Base-by-base conservation (phyloP, 2,113 vertebrate species). In the Thalassarche chlororhynchos region DNA sequence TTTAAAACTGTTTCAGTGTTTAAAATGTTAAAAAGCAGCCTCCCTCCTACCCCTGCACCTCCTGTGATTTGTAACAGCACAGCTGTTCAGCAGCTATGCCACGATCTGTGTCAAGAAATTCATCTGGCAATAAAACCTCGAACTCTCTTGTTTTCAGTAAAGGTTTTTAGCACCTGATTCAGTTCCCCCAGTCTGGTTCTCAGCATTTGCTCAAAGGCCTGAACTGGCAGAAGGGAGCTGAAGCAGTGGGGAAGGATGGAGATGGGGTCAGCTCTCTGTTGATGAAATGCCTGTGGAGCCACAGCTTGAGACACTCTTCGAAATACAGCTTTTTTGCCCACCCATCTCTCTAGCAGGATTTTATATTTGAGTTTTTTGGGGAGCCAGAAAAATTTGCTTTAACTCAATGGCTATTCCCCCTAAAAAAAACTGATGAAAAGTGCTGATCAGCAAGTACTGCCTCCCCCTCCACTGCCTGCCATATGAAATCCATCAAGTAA, bases 211-310 rank as follows among this genome's bases (percentile, higher is more conserved):
- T 78, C 14, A 20, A 60, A 38, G 32, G 12, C 5, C 16, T 85
- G 24, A 64, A 23, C 5, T 13, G 18, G 8, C 5, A 11, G 16
- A 7, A 77, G 21, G 19, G 16, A 66, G 20, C 10, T 57, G 28
- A n/a, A 38, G 12, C 1, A 0, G 2, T 31, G 4, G 20, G n/a
- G 28, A 74, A 51, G 17, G 23, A n/a, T 71, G 9, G 4, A 5
- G 4, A 29, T 17, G 8, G 21, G 18, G 8, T 49, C 46, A 83
- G 11, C 21, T 70, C 14, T 74, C 36, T 36, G 29, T 7, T 78
- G 16, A 60, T 0, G 0, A 60, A 77, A 58, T 47, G 19, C 6
- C 19, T 42, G 5, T 34, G 31, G 34, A 82, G 11, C 11, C n/a
- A 55, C 6, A 60, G 31, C 21, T 65, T 71, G 38, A 82, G 38